These are phyloP conservation scores for Nanger granti DNA, from an alignment of 2,113 vertebrate genomes.

Conservation along the genomic window DNA sequence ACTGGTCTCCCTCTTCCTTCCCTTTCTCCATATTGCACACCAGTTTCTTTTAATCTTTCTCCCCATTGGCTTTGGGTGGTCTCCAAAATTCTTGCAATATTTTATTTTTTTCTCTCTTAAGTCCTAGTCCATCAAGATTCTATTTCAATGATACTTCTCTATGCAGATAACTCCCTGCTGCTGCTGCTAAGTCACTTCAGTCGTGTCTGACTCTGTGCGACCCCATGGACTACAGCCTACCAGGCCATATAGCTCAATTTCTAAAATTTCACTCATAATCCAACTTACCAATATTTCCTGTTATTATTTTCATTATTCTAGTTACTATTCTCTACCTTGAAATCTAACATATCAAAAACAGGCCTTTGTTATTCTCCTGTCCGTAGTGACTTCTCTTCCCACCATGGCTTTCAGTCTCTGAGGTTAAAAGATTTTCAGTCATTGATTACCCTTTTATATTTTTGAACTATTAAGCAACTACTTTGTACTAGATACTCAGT, in stretches of 20 bases:
- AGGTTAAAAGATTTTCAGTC: not conserved
- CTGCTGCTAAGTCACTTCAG: no score
- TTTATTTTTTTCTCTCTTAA: not conserved
- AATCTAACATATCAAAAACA: not conserved
- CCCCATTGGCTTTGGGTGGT: not conserved
- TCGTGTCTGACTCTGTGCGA: fast-evolving
- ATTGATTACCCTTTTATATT: not conserved
- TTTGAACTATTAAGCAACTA: not conserved
- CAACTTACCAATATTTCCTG: not conserved
- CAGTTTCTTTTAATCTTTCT: not conserved
- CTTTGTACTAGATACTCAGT: not conserved
- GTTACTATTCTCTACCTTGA: not conserved
- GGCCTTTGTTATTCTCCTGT: not conserved
- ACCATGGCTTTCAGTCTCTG: not conserved
- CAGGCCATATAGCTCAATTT: not conserved
- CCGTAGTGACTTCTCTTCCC: not conserved
- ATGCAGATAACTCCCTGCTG: not conserved
- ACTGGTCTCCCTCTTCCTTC: not conserved
- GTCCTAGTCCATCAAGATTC: not conserved
- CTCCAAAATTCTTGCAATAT: not conserved
- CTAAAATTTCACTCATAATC: not conserved
- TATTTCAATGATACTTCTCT: not conserved
- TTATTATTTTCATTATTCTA: not conserved
- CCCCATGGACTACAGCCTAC: no score
- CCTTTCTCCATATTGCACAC: not conserved